A percentile compares a stretch with the other conserved stretches of the same genome.
Evolutionary conservation across 2,113 vertebrate genomes (phyloP).

Genomic region (Aplodontia rufa): DNA sequence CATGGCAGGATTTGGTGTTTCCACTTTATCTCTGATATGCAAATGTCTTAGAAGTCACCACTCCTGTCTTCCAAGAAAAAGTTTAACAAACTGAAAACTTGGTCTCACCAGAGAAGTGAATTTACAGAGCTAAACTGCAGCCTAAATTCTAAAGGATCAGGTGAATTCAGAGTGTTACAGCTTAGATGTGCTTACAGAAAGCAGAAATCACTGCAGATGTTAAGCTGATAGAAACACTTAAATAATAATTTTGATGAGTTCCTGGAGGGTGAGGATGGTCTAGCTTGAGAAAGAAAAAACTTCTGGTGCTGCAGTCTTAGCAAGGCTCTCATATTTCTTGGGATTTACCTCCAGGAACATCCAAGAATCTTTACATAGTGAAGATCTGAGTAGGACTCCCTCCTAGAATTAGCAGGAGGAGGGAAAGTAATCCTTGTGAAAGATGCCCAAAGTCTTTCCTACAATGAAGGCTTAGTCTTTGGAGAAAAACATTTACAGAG

Average conservation of each 20-base stretch:
- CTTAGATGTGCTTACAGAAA: not conserved
- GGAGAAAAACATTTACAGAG: not conserved
- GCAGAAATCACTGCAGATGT: rapidly evolving
- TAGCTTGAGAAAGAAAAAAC: not conserved
- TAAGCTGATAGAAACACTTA: not conserved
- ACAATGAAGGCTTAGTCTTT: not conserved
- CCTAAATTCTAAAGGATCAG: not conserved
- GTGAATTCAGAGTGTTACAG: not conserved
- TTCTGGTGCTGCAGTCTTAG: not conserved
- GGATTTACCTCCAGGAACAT: not conserved
- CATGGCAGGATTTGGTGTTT: not conserved
- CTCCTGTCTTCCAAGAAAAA: not conserved
- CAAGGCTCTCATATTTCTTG: not conserved
- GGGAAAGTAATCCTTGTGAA: not conserved
- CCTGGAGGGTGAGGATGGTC: not conserved
- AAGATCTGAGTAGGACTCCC: not conserved
- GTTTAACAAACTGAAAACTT: not conserved
- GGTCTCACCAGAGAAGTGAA: not conserved
- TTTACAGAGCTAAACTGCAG: not conserved
- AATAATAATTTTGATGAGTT: not conserved
- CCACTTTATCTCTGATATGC: not conserved
- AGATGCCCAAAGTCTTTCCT: not conserved
- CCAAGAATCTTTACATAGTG: not conserved
- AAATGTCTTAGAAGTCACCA: not conserved
- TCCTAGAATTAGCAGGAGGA: not conserved